Evolutionary conservation across 2,888 invertebrate genomes (phyloP).

Genomic region (Troglohyphantes excavatus): DNA sequence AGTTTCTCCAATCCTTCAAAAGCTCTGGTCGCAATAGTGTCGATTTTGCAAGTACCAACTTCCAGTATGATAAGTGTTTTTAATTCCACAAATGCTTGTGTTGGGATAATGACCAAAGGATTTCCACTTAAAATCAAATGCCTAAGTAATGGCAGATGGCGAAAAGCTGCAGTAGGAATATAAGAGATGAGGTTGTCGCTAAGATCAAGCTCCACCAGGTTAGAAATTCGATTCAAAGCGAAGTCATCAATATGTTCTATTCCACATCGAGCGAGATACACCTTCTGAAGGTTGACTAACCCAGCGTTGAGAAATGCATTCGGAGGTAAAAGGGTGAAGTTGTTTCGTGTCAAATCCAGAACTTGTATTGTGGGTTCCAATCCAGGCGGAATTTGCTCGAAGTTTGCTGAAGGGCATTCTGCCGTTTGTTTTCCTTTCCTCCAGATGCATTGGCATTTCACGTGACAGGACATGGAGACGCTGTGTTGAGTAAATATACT

Average conservation of each 20-base stretch:
- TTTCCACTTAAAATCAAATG: constrained; percentile 91
- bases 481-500: constrained; percentile 60
- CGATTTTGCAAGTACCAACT: constrained; percentile 88
- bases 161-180: constrained; percentile 90
- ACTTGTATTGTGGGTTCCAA: constrained; percentile 89
- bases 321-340: constrained; percentile 90
- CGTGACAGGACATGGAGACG: constrained; percentile 71
- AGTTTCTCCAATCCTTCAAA: constrained; percentile 90
- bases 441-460: constrained; percentile 92
- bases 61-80: constrained; percentile 87
- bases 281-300: constrained; percentile 92
- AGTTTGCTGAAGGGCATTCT: constrained; percentile 91
- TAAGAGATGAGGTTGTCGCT: constrained; percentile 91
- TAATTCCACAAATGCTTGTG: constrained; percentile 76
- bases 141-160: constrained; percentile 90
- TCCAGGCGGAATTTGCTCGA: constrained; percentile 91
- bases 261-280: constrained; percentile 91
- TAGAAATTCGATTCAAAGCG: constrained; percentile 92
- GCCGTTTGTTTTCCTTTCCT: constrained; percentile 93
- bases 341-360: constrained; percentile 93
- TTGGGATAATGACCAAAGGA: constrained; percentile 86
- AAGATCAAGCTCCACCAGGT: constrained; percentile 93
- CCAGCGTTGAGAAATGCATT: constrained; percentile 91
- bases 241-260: constrained; percentile 90
- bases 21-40: constrained; percentile 88